Evolutionary conservation across 2,113 vertebrate genomes (phyloP).

Genomic region (Crotalus helleri): DNA sequence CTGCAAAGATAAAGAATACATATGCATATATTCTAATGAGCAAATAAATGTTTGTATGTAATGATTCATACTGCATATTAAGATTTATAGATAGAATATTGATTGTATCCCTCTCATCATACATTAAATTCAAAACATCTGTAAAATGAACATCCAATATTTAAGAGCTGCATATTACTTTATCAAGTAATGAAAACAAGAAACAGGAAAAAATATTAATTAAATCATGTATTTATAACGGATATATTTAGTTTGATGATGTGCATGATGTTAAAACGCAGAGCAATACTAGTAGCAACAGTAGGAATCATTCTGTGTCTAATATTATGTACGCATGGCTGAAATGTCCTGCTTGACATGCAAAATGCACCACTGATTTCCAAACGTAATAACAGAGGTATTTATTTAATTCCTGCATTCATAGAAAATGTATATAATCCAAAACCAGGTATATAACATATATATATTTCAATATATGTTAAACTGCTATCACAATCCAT

Average conservation of each 20-base stretch:
- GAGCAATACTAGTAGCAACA: neutral
- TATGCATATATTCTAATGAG: conserved; percentile 25
- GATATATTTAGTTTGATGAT: neutral
- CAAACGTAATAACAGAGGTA: neutral
- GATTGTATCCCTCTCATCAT: conserved; percentile 22
- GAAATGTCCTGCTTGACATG: neutral
- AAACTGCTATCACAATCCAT: conserved; percentile 1
- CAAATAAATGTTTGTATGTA: conserved; percentile 27
- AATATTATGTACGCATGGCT: neutral
- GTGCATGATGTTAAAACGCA: conserved; percentile 1
- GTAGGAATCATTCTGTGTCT: neutral
- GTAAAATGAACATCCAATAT: conserved; percentile 1
- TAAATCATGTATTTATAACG: neutral
- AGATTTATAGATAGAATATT: conserved; percentile 30
- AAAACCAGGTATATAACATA: conserved; percentile 27
- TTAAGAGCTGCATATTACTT: conserved; percentile 29
- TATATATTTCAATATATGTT: neutral
- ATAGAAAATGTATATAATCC: conserved; percentile 15
- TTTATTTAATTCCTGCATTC: neutral
- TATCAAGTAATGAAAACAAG: conserved; percentile 29
- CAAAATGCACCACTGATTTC: conserved; percentile 3
- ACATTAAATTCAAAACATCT: conserved; percentile 20
- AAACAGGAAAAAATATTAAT: conserved; percentile 26
- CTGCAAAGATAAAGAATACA: conserved; percentile 45
- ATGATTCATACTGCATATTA: conserved; percentile 36